These are phyloP conservation scores for Phortica okadai DNA, from an alignment of 2,888 invertebrate species.

Conservation along the genomic window DNA sequence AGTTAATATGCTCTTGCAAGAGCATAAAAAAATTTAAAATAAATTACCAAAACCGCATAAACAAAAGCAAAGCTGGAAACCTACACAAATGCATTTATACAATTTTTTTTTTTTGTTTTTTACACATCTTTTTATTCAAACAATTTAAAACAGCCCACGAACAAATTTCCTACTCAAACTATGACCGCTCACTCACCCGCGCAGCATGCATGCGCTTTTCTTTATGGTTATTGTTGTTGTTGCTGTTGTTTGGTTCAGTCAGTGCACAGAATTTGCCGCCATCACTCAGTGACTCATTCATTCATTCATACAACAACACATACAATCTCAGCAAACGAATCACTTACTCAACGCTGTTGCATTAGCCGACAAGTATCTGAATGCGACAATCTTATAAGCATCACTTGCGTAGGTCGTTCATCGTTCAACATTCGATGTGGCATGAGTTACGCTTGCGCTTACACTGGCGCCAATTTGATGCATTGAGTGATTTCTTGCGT, in stretches of 20 bases:
- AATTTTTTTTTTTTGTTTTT: background rate
- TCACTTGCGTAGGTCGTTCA: background rate
- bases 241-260: background rate
- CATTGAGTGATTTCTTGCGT: constrained; percentile 27
- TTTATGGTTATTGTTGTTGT: background rate
- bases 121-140: background rate
- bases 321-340: too few relatives aligned
- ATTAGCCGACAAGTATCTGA: constrained; percentile 11
- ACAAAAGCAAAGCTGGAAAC: constrained; percentile 23
- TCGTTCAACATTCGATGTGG: background rate
- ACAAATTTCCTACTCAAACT: background rate
- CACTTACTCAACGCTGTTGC: background rate
- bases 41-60: constrained; percentile 14
- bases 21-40: background rate
- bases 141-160: constrained; percentile 29
- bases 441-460: background rate
- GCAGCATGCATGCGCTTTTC: constrained; percentile 2
- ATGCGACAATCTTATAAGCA: constrained; percentile 18
- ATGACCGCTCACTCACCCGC: background rate
- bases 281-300: constrained; percentile 27
- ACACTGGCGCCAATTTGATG: constrained; percentile 28
- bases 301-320: background rate
- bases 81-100: constrained; percentile 3
- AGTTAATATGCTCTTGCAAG: too few relatives aligned
- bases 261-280: constrained; percentile 17